A percentile compares a stretch with the other conserved stretches of the same genome.
Evolutionary conservation across 2,113 vertebrate species (phyloP).

Genomic region (Catharus minimus): DNA sequence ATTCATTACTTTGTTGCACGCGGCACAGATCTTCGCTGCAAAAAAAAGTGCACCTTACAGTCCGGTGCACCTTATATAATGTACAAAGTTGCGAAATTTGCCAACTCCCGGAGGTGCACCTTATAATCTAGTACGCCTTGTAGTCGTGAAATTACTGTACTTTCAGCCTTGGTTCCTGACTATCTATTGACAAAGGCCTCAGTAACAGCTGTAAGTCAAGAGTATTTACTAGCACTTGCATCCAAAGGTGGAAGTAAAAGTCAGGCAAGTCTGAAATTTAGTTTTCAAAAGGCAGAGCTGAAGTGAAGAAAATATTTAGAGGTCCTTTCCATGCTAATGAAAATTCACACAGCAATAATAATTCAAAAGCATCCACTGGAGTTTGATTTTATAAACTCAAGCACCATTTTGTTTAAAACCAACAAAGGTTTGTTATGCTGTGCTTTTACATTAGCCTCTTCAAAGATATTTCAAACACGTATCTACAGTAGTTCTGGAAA

Average conservation of each 20-base stretch:
- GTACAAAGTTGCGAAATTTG: no score
- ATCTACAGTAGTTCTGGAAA: not conserved
- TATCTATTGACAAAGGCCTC: not conserved
- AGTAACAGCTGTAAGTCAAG: rapidly evolving
- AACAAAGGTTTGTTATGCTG: rapidly evolving
- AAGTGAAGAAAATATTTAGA: not conserved
- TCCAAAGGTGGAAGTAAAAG: not conserved
- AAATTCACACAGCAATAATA: not conserved
- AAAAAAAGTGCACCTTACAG: no score
- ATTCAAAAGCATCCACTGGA: not conserved
- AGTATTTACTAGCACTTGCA: not conserved
- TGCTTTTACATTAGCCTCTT: not conserved
- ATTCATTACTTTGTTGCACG: no score
- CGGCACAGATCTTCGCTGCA: no score
- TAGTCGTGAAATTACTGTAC: not conserved
- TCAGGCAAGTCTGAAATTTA: not conserved
- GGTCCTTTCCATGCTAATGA: not conserved
- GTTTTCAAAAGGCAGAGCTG: not conserved
- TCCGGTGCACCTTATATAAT: no score
- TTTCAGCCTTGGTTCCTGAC: not conserved
- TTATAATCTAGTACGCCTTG: no score
- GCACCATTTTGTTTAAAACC: not conserved
- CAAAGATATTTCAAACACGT: not conserved
- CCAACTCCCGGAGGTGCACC: no score
- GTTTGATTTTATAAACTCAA: not conserved